These are phyloP conservation scores for Gymnothorax reevesii DNA, from an alignment of 2,797 vertebrate genomes.

Conservation along the genomic window DNA sequence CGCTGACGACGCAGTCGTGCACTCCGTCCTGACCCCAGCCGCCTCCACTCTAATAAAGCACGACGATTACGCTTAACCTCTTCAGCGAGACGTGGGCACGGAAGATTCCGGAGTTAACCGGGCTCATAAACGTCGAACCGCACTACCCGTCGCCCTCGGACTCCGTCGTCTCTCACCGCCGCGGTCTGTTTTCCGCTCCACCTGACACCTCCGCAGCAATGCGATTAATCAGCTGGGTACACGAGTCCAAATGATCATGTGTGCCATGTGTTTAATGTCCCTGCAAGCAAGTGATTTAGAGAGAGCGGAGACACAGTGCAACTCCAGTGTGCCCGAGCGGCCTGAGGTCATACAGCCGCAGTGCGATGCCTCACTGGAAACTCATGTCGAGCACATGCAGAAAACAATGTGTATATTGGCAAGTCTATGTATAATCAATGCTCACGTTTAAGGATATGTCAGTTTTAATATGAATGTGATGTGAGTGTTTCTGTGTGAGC, in stretches of 20 bases:
- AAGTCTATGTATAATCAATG: neutral
- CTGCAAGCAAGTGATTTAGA: neutral
- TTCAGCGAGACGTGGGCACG: neutral
- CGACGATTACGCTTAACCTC: neutral
- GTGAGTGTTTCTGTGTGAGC: neutral
- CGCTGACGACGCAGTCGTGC: neutral
- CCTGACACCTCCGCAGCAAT: neutral
- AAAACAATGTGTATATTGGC: neutral
- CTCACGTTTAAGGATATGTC: neutral
- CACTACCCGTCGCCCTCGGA: neutral
- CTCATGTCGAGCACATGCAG: neutral
- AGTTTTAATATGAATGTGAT: neutral
- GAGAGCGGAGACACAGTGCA: neutral
- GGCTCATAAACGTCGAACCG: neutral
- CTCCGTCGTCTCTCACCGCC: neutral
- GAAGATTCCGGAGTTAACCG: neutral
- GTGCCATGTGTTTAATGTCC: constrained; percentile 15
- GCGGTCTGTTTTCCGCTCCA: neutral
- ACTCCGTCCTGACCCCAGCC: neutral
- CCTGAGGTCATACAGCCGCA: no score
- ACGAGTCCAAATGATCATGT: neutral
- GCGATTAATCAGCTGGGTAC: neutral
- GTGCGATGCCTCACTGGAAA: neutral
- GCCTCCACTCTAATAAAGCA: neutral
- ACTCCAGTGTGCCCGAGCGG: neutral